Evolutionary conservation across 2,797 vertebrate species (phyloP).

Genomic region (Chloroceryle amazona): DNA sequence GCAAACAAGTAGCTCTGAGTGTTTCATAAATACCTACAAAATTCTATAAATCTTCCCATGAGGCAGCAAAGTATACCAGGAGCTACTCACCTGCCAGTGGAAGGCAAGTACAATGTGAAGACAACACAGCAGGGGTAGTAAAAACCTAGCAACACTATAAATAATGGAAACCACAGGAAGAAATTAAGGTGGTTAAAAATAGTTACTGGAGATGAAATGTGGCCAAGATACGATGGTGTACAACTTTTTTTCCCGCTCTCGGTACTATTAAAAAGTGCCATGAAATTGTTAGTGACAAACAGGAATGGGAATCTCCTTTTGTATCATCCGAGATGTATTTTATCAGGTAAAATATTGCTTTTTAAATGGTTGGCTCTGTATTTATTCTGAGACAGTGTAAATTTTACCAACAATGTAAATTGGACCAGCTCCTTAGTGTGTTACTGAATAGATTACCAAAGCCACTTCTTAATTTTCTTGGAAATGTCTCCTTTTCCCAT

Average conservation of each 20-base stretch:
- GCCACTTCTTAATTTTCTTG: constrained; percentile 24
- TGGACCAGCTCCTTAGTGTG: neutral
- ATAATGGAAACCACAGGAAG: neutral
- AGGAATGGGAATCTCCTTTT: neutral
- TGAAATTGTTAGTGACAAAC: neutral
- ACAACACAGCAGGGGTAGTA: neutral
- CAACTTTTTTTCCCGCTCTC: neutral
- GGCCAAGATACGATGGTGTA: neutral
- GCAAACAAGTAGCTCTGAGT: neutral
- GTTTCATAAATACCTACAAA: neutral
- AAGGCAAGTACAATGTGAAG: neutral
- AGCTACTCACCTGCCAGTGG: neutral
- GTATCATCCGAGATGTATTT: neutral
- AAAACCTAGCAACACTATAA: neutral
- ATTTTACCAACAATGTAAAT: neutral
- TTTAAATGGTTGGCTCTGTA: neutral
- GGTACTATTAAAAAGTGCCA: neutral
- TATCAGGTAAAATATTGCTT: neutral
- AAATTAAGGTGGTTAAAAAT: neutral
- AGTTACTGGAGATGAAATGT: neutral
- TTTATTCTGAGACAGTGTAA: neutral
- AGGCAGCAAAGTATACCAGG: neutral
- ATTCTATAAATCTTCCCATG: neutral
- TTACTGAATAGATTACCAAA: constrained; percentile 9
- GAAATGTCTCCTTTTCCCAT: neutral